Base-by-base conservation (phyloP, 2,797 vertebrate genomes). In the Myotis myotis region DNA sequence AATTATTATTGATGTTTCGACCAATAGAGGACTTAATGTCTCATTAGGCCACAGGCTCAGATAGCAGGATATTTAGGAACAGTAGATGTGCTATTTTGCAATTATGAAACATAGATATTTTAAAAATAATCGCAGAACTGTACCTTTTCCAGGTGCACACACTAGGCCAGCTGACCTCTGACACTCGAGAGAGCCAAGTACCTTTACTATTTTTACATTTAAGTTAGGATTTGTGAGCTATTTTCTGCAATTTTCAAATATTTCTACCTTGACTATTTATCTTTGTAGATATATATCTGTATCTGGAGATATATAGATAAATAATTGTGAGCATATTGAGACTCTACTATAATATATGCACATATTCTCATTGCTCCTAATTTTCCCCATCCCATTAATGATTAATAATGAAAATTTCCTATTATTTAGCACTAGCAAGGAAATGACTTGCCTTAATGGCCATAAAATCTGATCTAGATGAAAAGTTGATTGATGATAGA, bases 401-500 rank as follows among this genome's bases (percentile, higher is more conserved):
- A 41, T 60, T 68, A 64, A 41, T 23, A 51, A 85, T 57, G 33
- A 84, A 64, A 68, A 70, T 70, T 1, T 71, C 13, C 22, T 41
- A 30, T 44, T 30, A 44, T 13, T n/a, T 81, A 44, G 36, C 78
- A 60, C 5, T 12, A 19, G 53, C 62, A 64, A 64, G 11, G 12
- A 64, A 74, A 30, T 36, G 17, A 72, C 49, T 33, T 51, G 30
- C 55, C 44, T 72, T 79, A n/a, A 81, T 28, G 82, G 28, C 11
- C 15, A 79, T 9, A 66, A 81, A 91, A 44, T 71, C 44, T 64
- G 38, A 36, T 66, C 28, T 64, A 76, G 90, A 76, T 71, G 62
- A 66, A 80, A 20, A 13, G 10, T 9, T 23, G 25, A 38, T 33
- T 44, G 28, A 84, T 53, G 4, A 66, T n/a, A 47, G 25, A 30